Percentiles rank a stretch among this genome's conserved stretches.
Conservation (phyloP, 2,113 vertebrate species). For the Rhizomys pruinosus region DNA sequence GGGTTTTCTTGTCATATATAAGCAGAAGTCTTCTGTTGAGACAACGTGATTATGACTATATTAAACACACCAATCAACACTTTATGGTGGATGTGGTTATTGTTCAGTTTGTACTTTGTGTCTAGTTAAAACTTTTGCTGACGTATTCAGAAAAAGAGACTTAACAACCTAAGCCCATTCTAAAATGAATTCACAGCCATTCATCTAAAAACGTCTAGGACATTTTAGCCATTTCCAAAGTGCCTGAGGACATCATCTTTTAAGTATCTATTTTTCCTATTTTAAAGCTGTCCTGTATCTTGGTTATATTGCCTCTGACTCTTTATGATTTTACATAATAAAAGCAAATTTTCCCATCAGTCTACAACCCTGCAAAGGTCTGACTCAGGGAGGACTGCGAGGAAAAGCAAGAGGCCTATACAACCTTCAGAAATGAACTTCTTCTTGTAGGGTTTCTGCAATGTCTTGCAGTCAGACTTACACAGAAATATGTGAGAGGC, state of each 20-base stretch:
- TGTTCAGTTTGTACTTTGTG: conserved; percentile 53
- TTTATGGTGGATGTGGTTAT: conserved; percentile 14
- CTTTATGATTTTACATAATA: conserved; percentile 59
- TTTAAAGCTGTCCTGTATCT: conserved; percentile 65
- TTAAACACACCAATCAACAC: conserved; percentile 22
- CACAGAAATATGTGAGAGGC: neutral
- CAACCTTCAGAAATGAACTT: neutral
- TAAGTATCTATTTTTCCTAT: conserved; percentile 62
- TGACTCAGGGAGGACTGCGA: neutral
- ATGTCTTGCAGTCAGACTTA: neutral
- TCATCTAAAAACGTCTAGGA: conserved; percentile 63
- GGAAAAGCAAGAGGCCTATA: neutral
- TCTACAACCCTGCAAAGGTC: conserved; percentile 40
- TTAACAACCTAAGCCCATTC: conserved; percentile 53
- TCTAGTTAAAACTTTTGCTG: conserved; percentile 55
- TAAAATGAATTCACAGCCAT: conserved; percentile 52
- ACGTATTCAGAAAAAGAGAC: conserved; percentile 50
- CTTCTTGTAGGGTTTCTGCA: neutral
- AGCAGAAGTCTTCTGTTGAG: neutral
- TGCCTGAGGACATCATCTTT: conserved; percentile 58
- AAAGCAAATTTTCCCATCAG: conserved; percentile 51
- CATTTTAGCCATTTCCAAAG: conserved; percentile 53
- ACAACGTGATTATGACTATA: neutral
- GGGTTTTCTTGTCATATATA: neutral
- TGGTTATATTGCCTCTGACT: conserved; percentile 57